A percentile compares a stretch with the other conserved stretches of the same genome.
Evolutionary conservation across 2,888 invertebrate genomes (phyloP).

Genomic region (Stenodema calcarata): DNA sequence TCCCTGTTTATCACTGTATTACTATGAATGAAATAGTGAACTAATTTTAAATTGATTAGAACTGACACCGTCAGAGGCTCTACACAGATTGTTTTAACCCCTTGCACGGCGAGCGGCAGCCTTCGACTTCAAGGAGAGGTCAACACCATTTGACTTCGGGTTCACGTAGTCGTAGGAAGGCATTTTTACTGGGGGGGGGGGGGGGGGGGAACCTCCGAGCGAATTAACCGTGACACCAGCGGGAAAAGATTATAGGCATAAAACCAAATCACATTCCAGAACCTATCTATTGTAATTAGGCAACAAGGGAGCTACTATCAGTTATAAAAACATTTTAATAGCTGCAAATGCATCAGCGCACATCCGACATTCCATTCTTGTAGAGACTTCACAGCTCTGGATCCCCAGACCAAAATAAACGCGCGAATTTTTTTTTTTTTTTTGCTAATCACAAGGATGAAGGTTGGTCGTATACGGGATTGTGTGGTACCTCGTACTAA

Average conservation of each 20-base stretch:
- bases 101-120: too few species aligned
- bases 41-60: too few species aligned
- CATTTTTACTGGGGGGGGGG: background rate
- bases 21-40: too few species aligned
- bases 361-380: background rate
- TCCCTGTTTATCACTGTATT: too few species aligned
- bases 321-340: constrained; percentile 14
- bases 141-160: background rate
- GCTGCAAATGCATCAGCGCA: constrained; percentile 16
- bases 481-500: too few species aligned
- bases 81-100: background rate
- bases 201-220: background rate
- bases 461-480: too few species aligned
- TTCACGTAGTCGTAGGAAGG: background rate
- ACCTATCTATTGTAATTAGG: constrained; percentile 18
- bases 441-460: background rate
- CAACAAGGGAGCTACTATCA: constrained; percentile 6
- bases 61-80: too few species aligned
- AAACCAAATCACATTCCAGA: constrained; percentile 8
- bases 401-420: background rate
- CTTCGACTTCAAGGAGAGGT: background rate
- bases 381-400: background rate
- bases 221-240: background rate
- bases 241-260: background rate
- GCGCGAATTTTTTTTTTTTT: too few species aligned